phyloP scores from a whole-genome alignment of 2,888 invertebrate genomes.

The Resseliella maxima region DNA sequence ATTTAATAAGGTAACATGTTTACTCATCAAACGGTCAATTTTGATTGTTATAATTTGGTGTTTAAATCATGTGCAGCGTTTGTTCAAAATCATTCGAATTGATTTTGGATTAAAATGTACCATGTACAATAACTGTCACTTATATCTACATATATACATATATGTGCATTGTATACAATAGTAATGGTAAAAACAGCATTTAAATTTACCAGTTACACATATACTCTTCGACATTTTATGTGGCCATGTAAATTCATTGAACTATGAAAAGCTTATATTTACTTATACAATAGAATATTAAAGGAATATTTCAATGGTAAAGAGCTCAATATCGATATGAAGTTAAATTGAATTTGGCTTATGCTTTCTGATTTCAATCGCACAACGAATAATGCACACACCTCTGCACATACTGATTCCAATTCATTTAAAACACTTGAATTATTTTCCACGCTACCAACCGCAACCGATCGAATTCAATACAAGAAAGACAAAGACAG shows the following conservation, averaged over 20 bases:
- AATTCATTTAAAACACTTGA: conserved; percentile 25
- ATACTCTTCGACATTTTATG: neutral
- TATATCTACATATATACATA: neutral
- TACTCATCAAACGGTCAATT: neutral
- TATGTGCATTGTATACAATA: no score
- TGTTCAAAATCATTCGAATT: neutral
- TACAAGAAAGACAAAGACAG: neutral
- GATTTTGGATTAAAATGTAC: conserved; percentile 21
- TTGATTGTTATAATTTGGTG: neutral
- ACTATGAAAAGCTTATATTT: conserved; percentile 9
- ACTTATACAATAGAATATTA: conserved; percentile 9
- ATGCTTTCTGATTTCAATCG: neutral
- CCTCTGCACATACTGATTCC: neutral
- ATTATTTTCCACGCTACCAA: neutral
- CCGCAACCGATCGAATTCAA: neutral
- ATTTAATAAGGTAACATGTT: neutral
- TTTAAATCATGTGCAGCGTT: neutral
- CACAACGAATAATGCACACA: no score
- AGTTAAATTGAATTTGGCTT: neutral
- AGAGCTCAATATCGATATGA: neutral
- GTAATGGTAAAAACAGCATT: no score
- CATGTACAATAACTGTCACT: neutral
- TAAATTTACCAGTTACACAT: neutral
- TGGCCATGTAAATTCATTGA: neutral
- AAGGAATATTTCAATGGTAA: conserved; percentile 13